Evolutionary conservation across 2,888 invertebrate genomes (phyloP), one percentile per base, ranked within the genome.

Genomic region (Elmis aenea): DNA sequence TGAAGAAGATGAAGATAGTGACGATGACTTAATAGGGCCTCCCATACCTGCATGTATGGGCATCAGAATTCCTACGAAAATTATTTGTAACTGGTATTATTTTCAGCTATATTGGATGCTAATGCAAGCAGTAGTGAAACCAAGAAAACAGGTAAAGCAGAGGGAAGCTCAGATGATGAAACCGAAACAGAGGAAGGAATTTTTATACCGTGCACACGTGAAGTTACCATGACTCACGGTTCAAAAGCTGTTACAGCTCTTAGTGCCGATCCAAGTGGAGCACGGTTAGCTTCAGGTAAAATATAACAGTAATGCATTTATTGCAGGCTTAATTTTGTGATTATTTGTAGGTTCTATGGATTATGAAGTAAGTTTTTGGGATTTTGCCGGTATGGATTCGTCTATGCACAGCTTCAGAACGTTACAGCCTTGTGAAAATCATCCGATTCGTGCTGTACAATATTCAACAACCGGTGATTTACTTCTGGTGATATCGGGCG

Each of bases 341-440:
- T 2, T 9, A 2, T 13, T 38, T 48, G 5, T 89, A 0, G 99
- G 99, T 0, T 92, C 95, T 0, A 81, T 91, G 13, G 97, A 99
- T 65, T 99, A 95, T 66, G 93, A 95, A 51, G 86, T 99, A 2
- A 86, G 87, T 32, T 89, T 99, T 54, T 99, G 94, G 94, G 99
- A 99, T 64, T 99, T 99, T 72, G 91, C 94, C 44, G 97, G 96
- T 3, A 97, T 99, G 95, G 95, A 97, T 64, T 80, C 88, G 0
- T 81, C 86, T 1, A 77, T 94, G 73, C 81, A 87, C 31, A 89
- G 93, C 27, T 99, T 96, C 64, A 78, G 96, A 12, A 87, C 87
- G 0, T 71, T 95, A n/a, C 86, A 88, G 49, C 96, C 97, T 0
- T 94, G 94, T 61, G 96, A 96, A 66, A 89, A 87, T 62, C 94